Percentiles rank a stretch among this genome's conserved stretches.
phyloP scores from a whole-genome alignment of 2,888 invertebrate genomes.

The Galerucella pusilla region DNA sequence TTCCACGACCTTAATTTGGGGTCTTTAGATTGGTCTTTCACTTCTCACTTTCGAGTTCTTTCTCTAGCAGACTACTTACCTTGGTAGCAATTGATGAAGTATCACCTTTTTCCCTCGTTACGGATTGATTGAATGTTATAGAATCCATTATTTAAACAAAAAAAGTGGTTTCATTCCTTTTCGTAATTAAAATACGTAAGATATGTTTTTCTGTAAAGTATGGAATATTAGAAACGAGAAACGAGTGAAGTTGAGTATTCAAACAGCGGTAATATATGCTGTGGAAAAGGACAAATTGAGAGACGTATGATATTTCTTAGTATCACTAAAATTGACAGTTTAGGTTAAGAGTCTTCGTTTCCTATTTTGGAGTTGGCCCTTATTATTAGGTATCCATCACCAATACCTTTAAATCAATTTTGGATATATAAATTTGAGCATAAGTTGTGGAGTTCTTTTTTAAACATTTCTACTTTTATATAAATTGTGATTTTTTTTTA shows the following conservation, averaged over 20 bases:
- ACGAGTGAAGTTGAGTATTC: background rate
- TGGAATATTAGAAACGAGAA: background rate
- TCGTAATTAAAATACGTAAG: slow-evolving; percentile 18
- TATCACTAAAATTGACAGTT: background rate
- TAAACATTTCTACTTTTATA: too few species aligned
- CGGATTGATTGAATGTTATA: background rate
- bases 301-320: background rate
- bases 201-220: slow-evolving; percentile 17
- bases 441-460: background rate
- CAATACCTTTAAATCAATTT: background rate
- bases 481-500: too few species aligned
- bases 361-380: background rate
- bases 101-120: slow-evolving; percentile 3
- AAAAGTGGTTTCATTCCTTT: slow-evolving; percentile 13
- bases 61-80: slow-evolving; percentile 32
- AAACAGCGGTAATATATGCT: background rate
- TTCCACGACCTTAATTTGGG: slow-evolving; percentile 59
- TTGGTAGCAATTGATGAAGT: slow-evolving; percentile 2
- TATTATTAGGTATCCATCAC: background rate
- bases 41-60: slow-evolving; percentile 40
- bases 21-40: slow-evolving; percentile 41
- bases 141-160: slow-evolving; percentile 29
- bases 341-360: slow-evolving; percentile 9
- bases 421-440: background rate
- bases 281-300: background rate